Percentiles rank a stretch among this genome's conserved stretches.
phyloP scores from a whole-genome alignment of 2,113 vertebrate genomes.

The Tetraodon nigroviridis region DNA sequence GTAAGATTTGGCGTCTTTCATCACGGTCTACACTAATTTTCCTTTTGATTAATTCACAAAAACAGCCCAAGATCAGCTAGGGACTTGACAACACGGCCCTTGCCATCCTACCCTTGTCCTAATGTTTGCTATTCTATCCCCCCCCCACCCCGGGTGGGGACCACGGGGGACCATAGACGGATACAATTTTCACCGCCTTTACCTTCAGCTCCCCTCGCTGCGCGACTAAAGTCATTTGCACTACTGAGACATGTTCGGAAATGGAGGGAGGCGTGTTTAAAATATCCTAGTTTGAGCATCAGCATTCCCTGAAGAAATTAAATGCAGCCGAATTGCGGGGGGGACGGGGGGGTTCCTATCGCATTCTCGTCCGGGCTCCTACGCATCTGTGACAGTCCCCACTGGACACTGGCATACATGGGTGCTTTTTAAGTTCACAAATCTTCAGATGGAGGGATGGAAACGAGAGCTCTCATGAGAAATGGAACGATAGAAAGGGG shows the following conservation, averaged over 20 bases:
- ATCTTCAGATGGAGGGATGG: conserved; percentile 34
- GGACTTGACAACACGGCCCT: conserved; percentile 30
- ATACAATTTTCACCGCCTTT: conserved; percentile 28
- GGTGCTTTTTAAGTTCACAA: conserved; percentile 53
- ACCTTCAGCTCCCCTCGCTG: conserved; percentile 5
- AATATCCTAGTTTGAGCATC: conserved; percentile 25
- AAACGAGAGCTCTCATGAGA: conserved; percentile 19
- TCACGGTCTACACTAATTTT: too few species aligned
- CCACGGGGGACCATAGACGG: conserved; percentile 30
- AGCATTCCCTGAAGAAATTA: conserved; percentile 52
- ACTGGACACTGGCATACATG: conserved; percentile 43
- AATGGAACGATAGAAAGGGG: neutral
- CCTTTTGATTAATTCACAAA: too few species aligned
- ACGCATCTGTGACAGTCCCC: conserved; percentile 48
- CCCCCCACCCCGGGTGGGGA: conserved; percentile 2
- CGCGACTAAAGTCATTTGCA: conserved; percentile 39
- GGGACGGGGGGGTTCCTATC: conserved; percentile 16
- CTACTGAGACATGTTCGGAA: conserved; percentile 34
- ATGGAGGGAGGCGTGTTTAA: conserved; percentile 31
- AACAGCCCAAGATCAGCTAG: conserved; percentile 9
- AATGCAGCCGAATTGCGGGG: conserved; percentile 40
- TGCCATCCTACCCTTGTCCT: conserved; percentile 6
- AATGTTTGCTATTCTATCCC: conserved; percentile 44
- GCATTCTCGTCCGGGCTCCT: conserved; percentile 35
- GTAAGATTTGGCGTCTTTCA: too few species aligned